Evolutionary conservation across 2,888 invertebrate species (phyloP), one percentile per base, ranked within the genome.

Genomic region (Imbricaverruca yamaguchii): DNA sequence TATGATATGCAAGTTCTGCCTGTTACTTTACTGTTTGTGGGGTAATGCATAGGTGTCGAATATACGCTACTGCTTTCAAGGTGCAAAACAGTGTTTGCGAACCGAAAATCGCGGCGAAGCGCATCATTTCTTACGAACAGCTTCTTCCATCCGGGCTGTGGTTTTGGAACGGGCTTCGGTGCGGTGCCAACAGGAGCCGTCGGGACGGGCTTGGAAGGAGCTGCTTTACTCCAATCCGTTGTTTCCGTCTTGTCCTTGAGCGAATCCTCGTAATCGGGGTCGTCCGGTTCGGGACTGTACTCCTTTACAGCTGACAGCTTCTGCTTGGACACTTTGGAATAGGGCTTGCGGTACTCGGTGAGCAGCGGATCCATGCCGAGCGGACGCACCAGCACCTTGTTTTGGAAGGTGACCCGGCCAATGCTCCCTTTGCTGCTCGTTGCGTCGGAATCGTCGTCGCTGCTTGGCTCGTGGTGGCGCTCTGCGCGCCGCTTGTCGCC

Each of bases 291-390:
- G 3, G 74, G 74, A 1, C 9, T 55, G 55, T 55, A 74, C 18
- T 74, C 74, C 53, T 55, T 74, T 2, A 74, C 53, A 10, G 74
- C 13, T 18, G 74, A 55, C 1, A 74, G 53, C 74, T 74, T 74
- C 55, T 74, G 74, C 10, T 55, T 55, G 55, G 65, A 67, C 15
- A 15, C 65, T n/a, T 23, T 55, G 12, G 80, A 80, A 63, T 63
- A 80, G 6, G 80, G 63, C 55, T 15, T 18, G 21, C 80, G 53
- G 80, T 53, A 63, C 63, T 63, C 80, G 56, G 63, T 80, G 15
- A 63, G 63, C 65, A 80, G 80, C 23, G 65, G 67, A 63, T 80
- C 80, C 23, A 25, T 61, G 13, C 63, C 39, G 55, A n/a, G 63
- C 23, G 65, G 63, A 6, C 80, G 65, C 53, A 80, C 65, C 65